Evolutionary conservation across 2,113 vertebrate species (phyloP), one percentile per base, ranked within the genome.

Genomic region (Pogonocichla stellata): DNA sequence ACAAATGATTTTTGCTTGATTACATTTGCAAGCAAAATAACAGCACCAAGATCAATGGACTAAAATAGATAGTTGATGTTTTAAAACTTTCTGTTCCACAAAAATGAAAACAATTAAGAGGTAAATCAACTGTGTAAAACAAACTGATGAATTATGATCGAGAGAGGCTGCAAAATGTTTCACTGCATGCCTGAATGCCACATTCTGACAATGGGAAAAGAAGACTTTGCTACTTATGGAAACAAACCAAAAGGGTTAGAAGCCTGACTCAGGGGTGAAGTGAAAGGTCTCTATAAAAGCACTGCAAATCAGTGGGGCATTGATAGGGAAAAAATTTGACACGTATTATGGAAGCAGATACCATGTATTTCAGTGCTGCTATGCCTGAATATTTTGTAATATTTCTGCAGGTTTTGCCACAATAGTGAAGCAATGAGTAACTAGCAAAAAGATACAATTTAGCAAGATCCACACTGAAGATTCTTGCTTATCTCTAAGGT

Each of bases 1-100:
- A 78, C 22, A 70, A 82, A 82, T 26, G 29, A 66, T 83, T 94
- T 88, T 90, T 62, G 28, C 56, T 83, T 92, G 69, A 84, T 88
- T 80, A 51, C 22, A 29, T 83, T 88, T 86, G 60, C 56, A 92
- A 93, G 60, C 34, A 62, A 86, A 94, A 60, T 64, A 93, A 62
- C 53, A 87, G 48, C 57, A 75, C n/a, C 54, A 53, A 66, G 60
- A 84, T 78, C 64, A 84, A 45, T 58, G 43, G n/a, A 48, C 45
- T 85, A 54, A 91, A 94, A 89, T 47, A 88, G 36, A 57, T 82
- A 90, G 33, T 40, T 71, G 38, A 45, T 67, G 33, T 86, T 88
- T 93, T 73, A 80, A 96, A 95, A 66, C 51, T 73, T 90, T 92
- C 20, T 45, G 4, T 80, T 94, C 38, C 64, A 88, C 47, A 86